These are phyloP conservation scores for Luscinia megarhynchos DNA, from an alignment of 2,797 vertebrate species.

Conservation along the genomic window DNA sequence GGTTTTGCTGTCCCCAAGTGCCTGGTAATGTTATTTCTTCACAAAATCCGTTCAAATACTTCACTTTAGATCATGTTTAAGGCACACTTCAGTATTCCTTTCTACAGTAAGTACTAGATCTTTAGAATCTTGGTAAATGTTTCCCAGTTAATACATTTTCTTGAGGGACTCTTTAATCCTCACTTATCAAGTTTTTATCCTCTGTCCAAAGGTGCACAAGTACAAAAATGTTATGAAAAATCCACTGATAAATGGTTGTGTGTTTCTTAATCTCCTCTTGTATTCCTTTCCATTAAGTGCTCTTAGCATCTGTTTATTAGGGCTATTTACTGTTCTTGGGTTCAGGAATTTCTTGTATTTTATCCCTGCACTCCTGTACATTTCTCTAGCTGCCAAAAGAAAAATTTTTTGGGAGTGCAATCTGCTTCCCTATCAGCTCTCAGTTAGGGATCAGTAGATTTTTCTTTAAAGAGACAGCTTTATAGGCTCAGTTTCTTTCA, in stretches of 20 bases:
- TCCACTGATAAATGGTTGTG: background rate
- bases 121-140: background rate
- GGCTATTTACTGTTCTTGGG: background rate
- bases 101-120: background rate
- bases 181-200: background rate
- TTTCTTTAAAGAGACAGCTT: background rate
- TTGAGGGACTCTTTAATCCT: background rate
- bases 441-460: accelerated
- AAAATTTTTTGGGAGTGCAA: background rate
- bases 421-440: background rate
- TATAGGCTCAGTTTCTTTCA: background rate
- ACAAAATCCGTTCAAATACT: background rate
- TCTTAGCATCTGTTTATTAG: background rate
- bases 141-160: background rate
- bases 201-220: background rate
- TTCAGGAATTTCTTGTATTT: background rate
- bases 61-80: background rate
- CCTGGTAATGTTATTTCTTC: background rate
- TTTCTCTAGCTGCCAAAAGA: background rate
- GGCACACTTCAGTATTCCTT: background rate
- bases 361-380: background rate
- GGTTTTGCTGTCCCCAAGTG: background rate
- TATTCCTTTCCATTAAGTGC: background rate
- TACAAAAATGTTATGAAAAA: background rate
- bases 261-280: background rate